Base-by-base conservation (phyloP, 2,797 vertebrate genomes). In the Emys orbicularis region DNA sequence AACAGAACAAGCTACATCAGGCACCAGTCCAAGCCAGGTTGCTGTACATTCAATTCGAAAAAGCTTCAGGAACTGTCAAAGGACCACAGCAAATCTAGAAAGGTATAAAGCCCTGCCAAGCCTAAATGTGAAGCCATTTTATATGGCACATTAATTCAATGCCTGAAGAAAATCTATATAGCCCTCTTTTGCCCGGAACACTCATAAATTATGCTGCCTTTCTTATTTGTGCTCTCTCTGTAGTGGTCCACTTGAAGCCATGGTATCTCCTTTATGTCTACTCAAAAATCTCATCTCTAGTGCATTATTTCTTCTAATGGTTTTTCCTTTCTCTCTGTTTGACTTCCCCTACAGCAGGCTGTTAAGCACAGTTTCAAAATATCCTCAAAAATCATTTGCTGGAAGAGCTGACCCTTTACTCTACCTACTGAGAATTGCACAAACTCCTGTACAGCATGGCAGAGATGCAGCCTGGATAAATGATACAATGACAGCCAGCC, bases 401-500 rank as follows among this genome's bases (percentile, higher is more conserved):
- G 98, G 93, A 96, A 97, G 98, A 97, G 94, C 94, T 86, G 97
- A 96, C 96, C 97, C 93, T 91, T 96, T 97, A 97, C 97, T 97
- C 97, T 98, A 98, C 98, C 98, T 98, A 97, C 21, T n/a, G 61
- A 96, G 97, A 90, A 89, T 93, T 92, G 95, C 97, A 97, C 96
- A 84, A 98, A 98, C 98, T 97, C 97, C 98, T 79, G 93, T 95
- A 86, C 96, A 83, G 97, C 98, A 97, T 97, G 93, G 98, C 94
- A 95, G 98, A 98, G 97, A 96, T 74, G 94, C 97, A 89, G 97
- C 96, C 89, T 87, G 98, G 98, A 98, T 98, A 98, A 98, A 97
- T 98, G 98, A 98, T 98, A 98, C 98, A 98, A 99, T 98, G 98
- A 99, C 98, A 98, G 98, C 97, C 98, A 98, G 98, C 98, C 98